Conservation (phyloP, 2,113 vertebrate species). For the Xerus inauris region DNA sequence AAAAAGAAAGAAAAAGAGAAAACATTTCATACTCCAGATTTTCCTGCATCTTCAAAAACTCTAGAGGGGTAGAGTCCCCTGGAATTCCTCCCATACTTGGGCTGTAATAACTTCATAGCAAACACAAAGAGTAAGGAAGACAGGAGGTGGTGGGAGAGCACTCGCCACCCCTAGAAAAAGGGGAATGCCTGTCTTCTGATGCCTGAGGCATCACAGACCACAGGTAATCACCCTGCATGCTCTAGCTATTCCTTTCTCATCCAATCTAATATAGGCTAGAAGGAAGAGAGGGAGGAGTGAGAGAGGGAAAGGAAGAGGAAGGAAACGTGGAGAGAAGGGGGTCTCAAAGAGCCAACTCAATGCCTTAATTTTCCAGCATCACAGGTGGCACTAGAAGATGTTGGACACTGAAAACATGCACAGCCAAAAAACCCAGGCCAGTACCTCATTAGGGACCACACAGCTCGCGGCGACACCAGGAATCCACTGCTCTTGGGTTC, state of each 20-base stretch:
- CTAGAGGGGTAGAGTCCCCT: background rate
- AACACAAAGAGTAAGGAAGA: background rate
- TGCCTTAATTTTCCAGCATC: background rate
- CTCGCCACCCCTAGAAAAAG: background rate
- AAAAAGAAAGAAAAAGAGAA: background rate
- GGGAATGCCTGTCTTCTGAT: fast-evolving
- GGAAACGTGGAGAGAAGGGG: too few relatives aligned
- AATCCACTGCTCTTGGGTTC: conserved; percentile 70
- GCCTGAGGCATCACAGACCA: background rate
- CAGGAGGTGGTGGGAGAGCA: background rate
- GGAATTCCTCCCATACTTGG: background rate
- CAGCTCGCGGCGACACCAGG: conserved; percentile 66
- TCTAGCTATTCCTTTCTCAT: background rate
- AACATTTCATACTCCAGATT: background rate
- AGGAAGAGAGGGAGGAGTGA: background rate
- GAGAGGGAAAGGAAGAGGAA: background rate
- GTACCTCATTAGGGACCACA: conserved; percentile 85
- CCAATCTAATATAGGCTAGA: background rate
- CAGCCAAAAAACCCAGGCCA: background rate
- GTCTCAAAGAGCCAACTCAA: background rate
- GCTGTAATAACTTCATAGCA: background rate
- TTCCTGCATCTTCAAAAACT: background rate
- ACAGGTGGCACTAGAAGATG: too few relatives aligned
- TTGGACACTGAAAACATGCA: fast-evolving
- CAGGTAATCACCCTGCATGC: background rate